Evolutionary conservation across 2,797 vertebrate species (phyloP), one percentile per base, ranked within the genome.

Genomic region (Peromyscus attwateri): DNA sequence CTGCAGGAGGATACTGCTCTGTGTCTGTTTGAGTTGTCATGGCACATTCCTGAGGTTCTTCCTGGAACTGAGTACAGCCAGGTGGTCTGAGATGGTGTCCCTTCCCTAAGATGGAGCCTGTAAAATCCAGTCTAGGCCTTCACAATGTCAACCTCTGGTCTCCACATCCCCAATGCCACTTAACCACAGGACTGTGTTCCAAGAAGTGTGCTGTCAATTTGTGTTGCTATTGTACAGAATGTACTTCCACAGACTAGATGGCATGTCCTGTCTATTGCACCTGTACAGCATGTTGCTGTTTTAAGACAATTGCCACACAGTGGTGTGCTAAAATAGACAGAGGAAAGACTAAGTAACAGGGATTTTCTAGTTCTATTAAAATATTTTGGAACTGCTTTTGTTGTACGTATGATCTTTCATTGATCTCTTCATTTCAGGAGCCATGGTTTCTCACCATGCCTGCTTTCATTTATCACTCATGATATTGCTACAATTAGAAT

Each of bases 401-500:
- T 87, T 79, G 14, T 90, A 82, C 25, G 75, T 94, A 85, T 37
- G 70, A 76, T 60, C 31, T 91, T 60, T 71, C 21, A 88, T 92
- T 91, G 71, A 23, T 62, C 21, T 94, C 64, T 77, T 95, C 29
- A 31, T 62, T 81, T 37, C 46, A 93, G 84, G 37, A 83, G 75
- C 16, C 71, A 25, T 34, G 57, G 6, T 87, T 92, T 92, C 25
- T 92, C 6, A 9, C 66, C 29, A 71, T 66, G 17, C 87, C 1
- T 89, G 52, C 85, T 95, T 95, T 66, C 49, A 91, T 6, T 91
- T 84, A 19, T 88, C 23, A 11, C 21, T 95, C 25, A 68, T 92
- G 31, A 57, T 55, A 77, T n/a, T 83, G 64, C 52, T 81, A 31
- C n/a, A 71, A 55, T 37, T 55, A 71, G 9, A 81, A 70, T 91